phyloP scores from a whole-genome alignment of 2,797 vertebrate genomes.

The Rachycentron canadum region DNA sequence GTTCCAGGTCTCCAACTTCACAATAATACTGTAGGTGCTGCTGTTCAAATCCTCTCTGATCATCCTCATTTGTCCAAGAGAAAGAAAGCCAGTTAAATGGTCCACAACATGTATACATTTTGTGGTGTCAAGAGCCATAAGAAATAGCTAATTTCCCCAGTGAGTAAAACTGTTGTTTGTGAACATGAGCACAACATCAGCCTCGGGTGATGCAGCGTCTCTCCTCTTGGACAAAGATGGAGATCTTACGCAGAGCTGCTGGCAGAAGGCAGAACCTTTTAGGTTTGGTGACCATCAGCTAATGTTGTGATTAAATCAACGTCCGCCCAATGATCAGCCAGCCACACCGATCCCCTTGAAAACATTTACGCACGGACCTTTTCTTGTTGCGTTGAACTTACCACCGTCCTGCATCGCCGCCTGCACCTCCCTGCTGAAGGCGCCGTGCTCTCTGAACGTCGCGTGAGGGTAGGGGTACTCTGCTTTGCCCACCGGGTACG shows the following conservation, averaged over 20 bases:
- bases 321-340: too few species aligned
- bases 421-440: constrained; percentile 88
- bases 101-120: neutral
- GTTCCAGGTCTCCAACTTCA: neutral
- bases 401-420: constrained; percentile 88
- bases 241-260: neutral
- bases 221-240: neutral
- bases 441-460: constrained; percentile 88
- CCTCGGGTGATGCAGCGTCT: constrained; percentile 14
- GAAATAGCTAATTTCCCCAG: neutral
- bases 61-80: neutral
- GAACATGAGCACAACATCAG: constrained; percentile 38
- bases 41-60: neutral
- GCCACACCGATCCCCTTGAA: neutral
- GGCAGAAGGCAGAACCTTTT: neutral
- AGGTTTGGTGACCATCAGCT: neutral
- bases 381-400: constrained; percentile 66
- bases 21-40: too few species aligned
- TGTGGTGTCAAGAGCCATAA: neutral
- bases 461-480: constrained; percentile 89
- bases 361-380: neutral
- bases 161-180: constrained; percentile 39
- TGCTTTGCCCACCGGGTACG: constrained; percentile 87
- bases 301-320: neutral
- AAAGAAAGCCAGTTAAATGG: neutral